These are phyloP conservation scores for Phyllotreta cruciferae DNA, from an alignment of 2,888 invertebrate genomes.

Conservation along the genomic window DNA sequence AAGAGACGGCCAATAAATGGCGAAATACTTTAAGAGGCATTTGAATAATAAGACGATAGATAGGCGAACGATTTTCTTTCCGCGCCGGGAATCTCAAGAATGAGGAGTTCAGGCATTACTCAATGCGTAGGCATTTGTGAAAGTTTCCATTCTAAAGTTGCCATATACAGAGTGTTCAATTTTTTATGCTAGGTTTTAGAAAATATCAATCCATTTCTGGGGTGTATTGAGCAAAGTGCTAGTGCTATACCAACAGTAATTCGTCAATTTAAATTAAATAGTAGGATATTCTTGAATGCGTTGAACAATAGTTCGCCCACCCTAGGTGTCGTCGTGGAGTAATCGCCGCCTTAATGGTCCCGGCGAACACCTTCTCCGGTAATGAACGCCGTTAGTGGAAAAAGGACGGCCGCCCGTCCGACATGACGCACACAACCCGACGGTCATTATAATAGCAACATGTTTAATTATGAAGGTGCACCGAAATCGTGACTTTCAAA, in stretches of 20 bases:
- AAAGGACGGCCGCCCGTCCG: slow-evolving; percentile 30
- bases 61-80: slow-evolving; percentile 37
- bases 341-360: slow-evolving; percentile 49
- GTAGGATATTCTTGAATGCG: too few species aligned
- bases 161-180: too few species aligned
- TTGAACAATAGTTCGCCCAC: slow-evolving; percentile 21
- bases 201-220: too few species aligned
- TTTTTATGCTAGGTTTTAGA: too few species aligned
- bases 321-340: slow-evolving; percentile 33
- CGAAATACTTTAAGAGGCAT: slow-evolving; percentile 34
- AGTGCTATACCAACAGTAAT: too few species aligned
- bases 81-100: too few species aligned
- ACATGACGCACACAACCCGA: slow-evolving; percentile 29
- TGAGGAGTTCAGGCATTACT: too few species aligned
- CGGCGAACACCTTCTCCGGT: slow-evolving; percentile 48
- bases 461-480: slow-evolving; percentile 60
- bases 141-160: too few species aligned
- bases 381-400: slow-evolving; percentile 44
- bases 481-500: slow-evolving; percentile 58
- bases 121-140: too few species aligned
- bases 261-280: too few species aligned
- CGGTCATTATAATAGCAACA: slow-evolving; percentile 48
- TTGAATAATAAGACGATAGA: slow-evolving; percentile 38
- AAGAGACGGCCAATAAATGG: slow-evolving; percentile 40
- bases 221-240: too few species aligned